These are phyloP conservation scores for Nyleta sp. DNA, from an alignment of 2,888 invertebrate species.

Conservation along the genomic window DNA sequence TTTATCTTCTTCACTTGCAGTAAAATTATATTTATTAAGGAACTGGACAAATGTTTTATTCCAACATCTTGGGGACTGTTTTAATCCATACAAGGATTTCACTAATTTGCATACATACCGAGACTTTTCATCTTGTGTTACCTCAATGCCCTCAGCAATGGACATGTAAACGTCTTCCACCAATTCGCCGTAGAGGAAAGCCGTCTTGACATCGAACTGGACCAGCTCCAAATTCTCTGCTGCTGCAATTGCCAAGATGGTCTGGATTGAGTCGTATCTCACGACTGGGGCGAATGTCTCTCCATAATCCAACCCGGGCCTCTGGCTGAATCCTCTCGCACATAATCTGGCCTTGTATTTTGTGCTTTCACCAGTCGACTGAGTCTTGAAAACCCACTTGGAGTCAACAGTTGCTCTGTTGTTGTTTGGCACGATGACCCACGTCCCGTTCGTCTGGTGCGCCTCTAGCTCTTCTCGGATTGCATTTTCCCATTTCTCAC, in stretches of 20 bases:
- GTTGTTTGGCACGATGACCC: constrained; percentile 39
- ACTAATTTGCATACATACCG: constrained; percentile 5
- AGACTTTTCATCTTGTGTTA: background rate
- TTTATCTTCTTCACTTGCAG: background rate
- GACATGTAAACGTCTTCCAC: constrained; percentile 1
- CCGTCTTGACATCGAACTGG: constrained; percentile 13
- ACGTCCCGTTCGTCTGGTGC: constrained; percentile 24
- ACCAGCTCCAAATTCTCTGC: background rate
- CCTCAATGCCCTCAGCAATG: constrained; percentile 7
- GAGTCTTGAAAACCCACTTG: constrained; percentile 27
- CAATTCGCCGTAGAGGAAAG: background rate
- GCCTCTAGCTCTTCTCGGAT: constrained; percentile 23
- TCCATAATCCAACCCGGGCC: constrained; percentile 1
- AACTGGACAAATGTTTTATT: constrained; percentile 4
- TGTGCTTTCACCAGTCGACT: background rate
- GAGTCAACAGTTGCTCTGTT: constrained; percentile 11
- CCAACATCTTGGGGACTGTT: constrained; percentile 25
- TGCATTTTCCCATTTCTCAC: constrained; percentile 7
- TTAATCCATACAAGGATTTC: constrained; percentile 9
- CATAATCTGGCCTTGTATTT: constrained; percentile 18
- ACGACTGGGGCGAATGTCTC: constrained; percentile 21
- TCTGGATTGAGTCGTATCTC: constrained; percentile 13
- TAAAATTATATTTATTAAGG: constrained; percentile 45
- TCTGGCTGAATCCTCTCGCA: constrained; percentile 8
- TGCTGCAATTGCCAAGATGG: background rate